Evolutionary conservation across 2,113 vertebrate genomes (phyloP).

Genomic region (Prunella himalayana): DNA sequence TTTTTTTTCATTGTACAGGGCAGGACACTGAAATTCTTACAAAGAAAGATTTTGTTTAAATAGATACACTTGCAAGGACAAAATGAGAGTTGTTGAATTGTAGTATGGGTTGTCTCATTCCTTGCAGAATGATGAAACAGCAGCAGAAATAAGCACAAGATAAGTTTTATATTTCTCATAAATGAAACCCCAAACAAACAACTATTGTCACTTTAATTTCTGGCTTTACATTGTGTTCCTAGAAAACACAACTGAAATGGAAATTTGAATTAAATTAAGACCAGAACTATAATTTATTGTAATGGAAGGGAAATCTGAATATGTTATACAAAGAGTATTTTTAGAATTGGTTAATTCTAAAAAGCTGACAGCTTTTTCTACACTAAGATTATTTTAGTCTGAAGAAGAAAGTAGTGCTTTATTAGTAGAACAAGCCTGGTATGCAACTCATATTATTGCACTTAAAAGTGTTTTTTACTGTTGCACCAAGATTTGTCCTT

Average conservation of each 20-base stretch:
- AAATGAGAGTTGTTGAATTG: neutral
- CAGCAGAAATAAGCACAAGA: neutral
- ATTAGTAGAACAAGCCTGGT: neutral
- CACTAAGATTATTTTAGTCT: neutral
- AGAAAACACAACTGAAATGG: neutral
- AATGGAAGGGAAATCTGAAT: neutral
- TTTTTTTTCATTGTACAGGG: neutral
- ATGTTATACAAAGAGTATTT: neutral
- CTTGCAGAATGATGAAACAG: neutral
- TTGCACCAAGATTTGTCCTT: neutral
- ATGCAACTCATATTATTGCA: neutral
- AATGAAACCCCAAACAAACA: neutral
- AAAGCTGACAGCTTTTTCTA: neutral
- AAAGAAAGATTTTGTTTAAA: neutral
- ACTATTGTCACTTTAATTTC: neutral
- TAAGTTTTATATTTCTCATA: neutral
- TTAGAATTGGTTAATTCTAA: neutral
- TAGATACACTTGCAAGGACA: neutral
- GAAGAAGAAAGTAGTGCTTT: neutral
- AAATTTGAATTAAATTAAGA: constrained; percentile 11
- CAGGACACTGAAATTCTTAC: neutral
- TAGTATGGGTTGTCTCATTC: neutral
- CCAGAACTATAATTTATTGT: neutral
- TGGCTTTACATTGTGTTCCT: neutral
- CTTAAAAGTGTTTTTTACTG: neutral